Evolutionary conservation across 2,113 vertebrate species (phyloP), one percentile per base, ranked within the genome.

Genomic region (Larimichthys crocea): DNA sequence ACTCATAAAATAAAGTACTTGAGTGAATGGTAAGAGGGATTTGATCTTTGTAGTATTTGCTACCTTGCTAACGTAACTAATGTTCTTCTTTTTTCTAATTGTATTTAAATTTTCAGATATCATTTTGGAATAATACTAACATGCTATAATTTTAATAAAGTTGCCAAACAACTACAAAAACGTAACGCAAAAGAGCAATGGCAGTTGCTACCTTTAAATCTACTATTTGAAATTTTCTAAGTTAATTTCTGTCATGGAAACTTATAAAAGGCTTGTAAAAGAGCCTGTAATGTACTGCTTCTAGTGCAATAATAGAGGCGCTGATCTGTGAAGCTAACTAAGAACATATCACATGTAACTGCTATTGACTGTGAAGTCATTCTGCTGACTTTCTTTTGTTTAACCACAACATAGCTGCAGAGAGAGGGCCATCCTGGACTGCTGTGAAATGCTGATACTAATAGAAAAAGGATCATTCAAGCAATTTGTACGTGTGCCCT

Each of bases 361-460:
- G 46, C 63, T 66, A 66, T 20, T 66, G 70, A 84, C 81, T 31
- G 71, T 40, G 46, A 64, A 76, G 56, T n/a, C 49, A 22, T 57
- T 78, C 52, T 59, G 22, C 63, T 73, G 29, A 7, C 67, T 59
- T 44, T 29, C 48, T 71, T 74, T 72, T 59, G 42, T 73, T 80
- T 31, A 63, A n/a, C 29, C 24, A 66, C 57, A 80, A 64, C 48
- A 71, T 48, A 73, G 7, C 35, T 5, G 46, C 50, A 63, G 46
- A 48, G 52, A 82, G 3, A 69, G 11, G 68, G 44, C 67, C 42
- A 72, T 55, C 26, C 22, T 56, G 60, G 17, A 60, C 40, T 56
- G 65, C 80, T 76, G 78, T 82, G 40, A 68, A 81, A 79, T 71
- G 48, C 70, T 86, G 76, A 87, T 75, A 74, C 71, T 42, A 29